A percentile compares a stretch with the other conserved stretches of the same genome.
phyloP scores from a whole-genome alignment of 2,113 vertebrate genomes.

The Atlantisia rogersi region DNA sequence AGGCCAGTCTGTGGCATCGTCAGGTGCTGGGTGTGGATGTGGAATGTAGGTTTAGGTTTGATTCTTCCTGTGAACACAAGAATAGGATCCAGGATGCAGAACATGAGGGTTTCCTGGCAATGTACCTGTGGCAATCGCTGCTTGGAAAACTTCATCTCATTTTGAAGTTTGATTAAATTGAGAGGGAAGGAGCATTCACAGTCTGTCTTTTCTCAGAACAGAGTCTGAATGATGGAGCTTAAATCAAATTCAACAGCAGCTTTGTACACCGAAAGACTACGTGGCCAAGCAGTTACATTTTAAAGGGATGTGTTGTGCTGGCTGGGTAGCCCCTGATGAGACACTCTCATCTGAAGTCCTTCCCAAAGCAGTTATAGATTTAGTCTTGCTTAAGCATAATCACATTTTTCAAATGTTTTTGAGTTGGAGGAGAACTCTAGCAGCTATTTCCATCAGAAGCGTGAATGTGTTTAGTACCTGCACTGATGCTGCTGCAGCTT shows the following conservation, averaged over 20 bases:
- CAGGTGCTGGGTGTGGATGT: rapidly evolving
- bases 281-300: background rate
- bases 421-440: background rate
- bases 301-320: background rate
- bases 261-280: background rate
- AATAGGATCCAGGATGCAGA: background rate
- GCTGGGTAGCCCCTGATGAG: background rate
- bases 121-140: background rate
- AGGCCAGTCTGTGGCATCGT: background rate
- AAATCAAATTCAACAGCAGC: conserved; percentile 43
- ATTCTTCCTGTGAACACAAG: background rate
- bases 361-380: background rate
- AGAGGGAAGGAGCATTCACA: conserved; percentile 17
- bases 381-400: background rate
- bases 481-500: background rate
- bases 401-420: background rate
- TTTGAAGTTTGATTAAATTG: conserved; percentile 35
- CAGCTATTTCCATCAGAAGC: background rate
- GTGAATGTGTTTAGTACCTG: background rate
- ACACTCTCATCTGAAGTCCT: background rate
- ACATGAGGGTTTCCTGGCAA: background rate
- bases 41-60: background rate
- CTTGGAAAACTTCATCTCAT: conserved; percentile 44
- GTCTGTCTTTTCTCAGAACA: conserved; percentile 26
- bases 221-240: background rate